Base-by-base conservation (phyloP, 2,113 vertebrate genomes). In the Gymnarchus niloticus region DNA sequence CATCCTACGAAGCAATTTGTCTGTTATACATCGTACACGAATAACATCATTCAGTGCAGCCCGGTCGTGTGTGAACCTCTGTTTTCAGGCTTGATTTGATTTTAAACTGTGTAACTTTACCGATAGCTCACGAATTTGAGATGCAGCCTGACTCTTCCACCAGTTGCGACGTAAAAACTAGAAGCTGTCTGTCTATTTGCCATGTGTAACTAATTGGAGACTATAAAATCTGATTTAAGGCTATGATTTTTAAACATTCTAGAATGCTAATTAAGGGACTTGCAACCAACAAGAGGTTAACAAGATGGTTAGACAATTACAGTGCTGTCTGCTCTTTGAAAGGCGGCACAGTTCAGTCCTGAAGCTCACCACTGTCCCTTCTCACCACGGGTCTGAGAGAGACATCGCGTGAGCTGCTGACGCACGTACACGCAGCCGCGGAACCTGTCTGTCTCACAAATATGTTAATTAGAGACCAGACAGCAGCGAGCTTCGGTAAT, bases 191-290 rank as follows among this genome's bases (percentile, higher is more conserved):
- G 46, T 83, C 56, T 54, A 56, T 73, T 87, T 65, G 85, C 59
- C 85, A 41, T 84, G 25, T 73, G 73, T 82, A 76, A 78, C 86
- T 87, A 88, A 88, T 87, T 88, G 84, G 73, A 83, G 80, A 88
- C 83, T 59, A 37, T 65, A 56, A 83, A 84, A 28, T n/a, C 19
- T 54, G 28, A 82, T 82, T 82, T 56, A 82, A 12, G 54, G 51
- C 25, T 82, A 82, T 82, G 80, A 84, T 49, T 84, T 84, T 84
- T 49, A 61, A 84, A 84, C 51, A 49, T 82, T 84, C 23, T 51
- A 51, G 28, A 65, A 84, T 84, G 83, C 9, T 65, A 84, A 84
- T 65, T 51, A 84, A 84, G 46, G 59, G 46, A 84, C 57, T 44
- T 33, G 25, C 83, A 83, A 83, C 52, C 82, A 83, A 57, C 82